A percentile compares a stretch with the other conserved stretches of the same genome.
Evolutionary conservation across 2,888 invertebrate species (phyloP).

Genomic region (Polydrusus tereticollis): DNA sequence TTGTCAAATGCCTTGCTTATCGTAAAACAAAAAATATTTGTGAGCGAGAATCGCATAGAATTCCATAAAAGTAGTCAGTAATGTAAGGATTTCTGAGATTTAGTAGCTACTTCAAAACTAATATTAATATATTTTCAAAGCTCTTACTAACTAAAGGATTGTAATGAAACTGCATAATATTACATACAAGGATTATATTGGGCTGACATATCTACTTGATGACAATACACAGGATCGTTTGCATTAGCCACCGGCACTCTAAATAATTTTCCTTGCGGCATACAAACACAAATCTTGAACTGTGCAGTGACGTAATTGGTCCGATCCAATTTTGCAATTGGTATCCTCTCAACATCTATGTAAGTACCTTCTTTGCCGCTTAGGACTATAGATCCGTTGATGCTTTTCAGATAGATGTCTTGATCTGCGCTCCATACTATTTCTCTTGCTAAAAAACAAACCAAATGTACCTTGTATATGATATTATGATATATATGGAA

Average conservation of each 20-base stretch:
- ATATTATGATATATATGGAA: too few relatives aligned
- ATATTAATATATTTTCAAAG: background rate
- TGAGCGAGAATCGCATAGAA: too few relatives aligned
- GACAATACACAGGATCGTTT: constrained; percentile 71
- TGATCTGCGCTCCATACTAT: constrained; percentile 84
- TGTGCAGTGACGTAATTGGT: constrained; percentile 69
- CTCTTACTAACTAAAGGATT: background rate
- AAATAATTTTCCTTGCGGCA: constrained; percentile 89
- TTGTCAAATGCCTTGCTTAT: too few relatives aligned
- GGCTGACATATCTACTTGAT: constrained; percentile 71
- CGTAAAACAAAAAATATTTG: too few relatives aligned
- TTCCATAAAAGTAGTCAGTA: too few relatives aligned
- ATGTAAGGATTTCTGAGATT: too few relatives aligned
- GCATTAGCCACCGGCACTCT: constrained; percentile 79
- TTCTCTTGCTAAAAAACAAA: constrained; percentile 64
- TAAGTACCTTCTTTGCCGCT: constrained; percentile 79
- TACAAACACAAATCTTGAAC: constrained; percentile 91
- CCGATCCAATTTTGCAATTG: constrained; percentile 71
- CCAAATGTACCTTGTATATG: too few relatives aligned
- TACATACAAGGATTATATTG: constrained; percentile 77
- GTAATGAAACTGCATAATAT: background rate
- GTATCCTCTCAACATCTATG: constrained; percentile 79
- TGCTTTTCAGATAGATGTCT: constrained; percentile 81
- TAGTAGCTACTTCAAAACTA: too few relatives aligned
- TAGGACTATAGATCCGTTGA: constrained; percentile 81